Evolutionary conservation across 2,113 vertebrate species (phyloP).

Genomic region (Rhegmatorhina hoffmannsi): DNA sequence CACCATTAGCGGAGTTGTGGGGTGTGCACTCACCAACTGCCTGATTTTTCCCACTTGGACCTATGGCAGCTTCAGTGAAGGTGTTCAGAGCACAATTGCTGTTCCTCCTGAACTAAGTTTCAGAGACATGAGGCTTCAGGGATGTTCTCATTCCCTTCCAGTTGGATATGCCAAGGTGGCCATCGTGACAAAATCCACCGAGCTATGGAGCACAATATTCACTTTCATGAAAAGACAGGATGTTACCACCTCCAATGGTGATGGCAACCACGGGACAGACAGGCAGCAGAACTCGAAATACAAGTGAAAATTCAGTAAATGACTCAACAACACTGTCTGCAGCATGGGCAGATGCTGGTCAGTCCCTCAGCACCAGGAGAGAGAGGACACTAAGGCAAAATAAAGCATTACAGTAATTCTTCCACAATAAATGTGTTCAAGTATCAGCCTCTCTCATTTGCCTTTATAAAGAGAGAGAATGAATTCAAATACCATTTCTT

Average conservation of each 20-base stretch:
- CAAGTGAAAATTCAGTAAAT: not conserved
- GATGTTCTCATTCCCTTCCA: not conserved
- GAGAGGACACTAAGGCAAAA: not conserved
- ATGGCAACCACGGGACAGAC: not conserved
- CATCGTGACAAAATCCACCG: not conserved
- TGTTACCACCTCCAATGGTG: not conserved
- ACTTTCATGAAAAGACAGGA: not conserved
- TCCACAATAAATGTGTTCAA: not conserved
- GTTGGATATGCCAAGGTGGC: not conserved
- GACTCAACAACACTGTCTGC: not conserved
- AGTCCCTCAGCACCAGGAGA: not conserved
- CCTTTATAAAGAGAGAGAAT: not conserved
- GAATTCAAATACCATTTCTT: not conserved
- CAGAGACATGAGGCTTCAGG: not conserved
- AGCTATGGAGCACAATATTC: not conserved
- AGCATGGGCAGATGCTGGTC: not conserved
- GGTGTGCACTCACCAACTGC: not conserved
- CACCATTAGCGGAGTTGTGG: rapidly evolving
- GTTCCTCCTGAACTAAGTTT: not conserved
- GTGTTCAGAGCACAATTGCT: not conserved
- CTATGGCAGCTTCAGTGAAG: not conserved
- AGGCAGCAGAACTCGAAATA: not conserved
- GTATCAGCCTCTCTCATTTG: not conserved
- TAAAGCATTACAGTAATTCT: not conserved
- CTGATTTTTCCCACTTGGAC: not conserved